A percentile compares a stretch with the other conserved stretches of the same genome.
These are phyloP conservation scores for Aphaenogaster ashmeadi DNA, from an alignment of 1,140 invertebrate species.

Conservation along the genomic window DNA sequence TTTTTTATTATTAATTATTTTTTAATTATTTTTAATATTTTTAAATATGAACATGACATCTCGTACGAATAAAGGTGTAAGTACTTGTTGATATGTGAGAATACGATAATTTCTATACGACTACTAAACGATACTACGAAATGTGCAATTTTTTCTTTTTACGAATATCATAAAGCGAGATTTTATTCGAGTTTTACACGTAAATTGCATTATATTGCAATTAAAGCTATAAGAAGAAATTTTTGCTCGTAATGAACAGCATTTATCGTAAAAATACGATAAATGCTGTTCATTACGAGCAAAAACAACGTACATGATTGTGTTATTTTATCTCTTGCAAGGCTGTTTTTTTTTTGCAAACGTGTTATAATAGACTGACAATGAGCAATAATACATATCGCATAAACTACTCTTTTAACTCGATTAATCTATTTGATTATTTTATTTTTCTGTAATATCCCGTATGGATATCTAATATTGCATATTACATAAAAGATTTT, in stretches of 20 bases:
- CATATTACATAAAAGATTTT: neutral
- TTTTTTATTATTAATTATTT: too few relatives aligned
- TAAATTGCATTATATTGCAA: slow-evolving; percentile 20
- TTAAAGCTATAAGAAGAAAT: neutral
- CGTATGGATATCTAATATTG: neutral
- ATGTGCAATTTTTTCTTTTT: slow-evolving; percentile 38
- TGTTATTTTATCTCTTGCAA: neutral
- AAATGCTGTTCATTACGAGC: too few relatives aligned
- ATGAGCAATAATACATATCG: neutral
- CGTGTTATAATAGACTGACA: neutral
- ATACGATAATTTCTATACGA: too few relatives aligned
- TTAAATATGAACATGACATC: neutral
- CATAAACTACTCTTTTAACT: neutral
- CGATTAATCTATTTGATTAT: neutral
- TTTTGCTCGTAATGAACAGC: neutral
- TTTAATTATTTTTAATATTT: neutral
- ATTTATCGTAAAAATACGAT: too few relatives aligned
- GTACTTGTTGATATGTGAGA: neutral
- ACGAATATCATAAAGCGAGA: neutral
- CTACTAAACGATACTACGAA: neutral
- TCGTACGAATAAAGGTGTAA: neutral
- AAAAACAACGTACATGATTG: too few relatives aligned
- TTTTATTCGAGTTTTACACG: slow-evolving; percentile 26
- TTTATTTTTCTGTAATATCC: neutral
- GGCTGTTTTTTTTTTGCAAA: neutral